Evolutionary conservation across 1,140 invertebrate genomes (phyloP).

Genomic region (Cepaea nemoralis): DNA sequence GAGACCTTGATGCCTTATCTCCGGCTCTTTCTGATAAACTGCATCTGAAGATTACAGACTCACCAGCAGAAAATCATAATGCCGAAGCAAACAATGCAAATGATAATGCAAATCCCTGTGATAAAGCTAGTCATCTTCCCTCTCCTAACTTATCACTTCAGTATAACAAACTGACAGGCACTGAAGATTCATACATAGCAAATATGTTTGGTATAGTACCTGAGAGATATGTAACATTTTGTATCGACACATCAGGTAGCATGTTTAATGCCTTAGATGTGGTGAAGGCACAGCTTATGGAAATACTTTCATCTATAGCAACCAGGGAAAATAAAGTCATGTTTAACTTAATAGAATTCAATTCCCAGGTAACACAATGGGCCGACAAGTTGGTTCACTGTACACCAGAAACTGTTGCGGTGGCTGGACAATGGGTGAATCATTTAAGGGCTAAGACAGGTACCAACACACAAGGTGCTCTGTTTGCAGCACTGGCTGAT

Average conservation of each 20-base stretch:
- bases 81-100: background rate
- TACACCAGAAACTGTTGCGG: slow-evolving; percentile 68
- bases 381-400: slow-evolving; percentile 71
- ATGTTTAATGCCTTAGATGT: slow-evolving; percentile 69
- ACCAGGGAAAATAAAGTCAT: slow-evolving; percentile 48
- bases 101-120: background rate
- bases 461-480: slow-evolving; percentile 70
- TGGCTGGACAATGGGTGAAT: slow-evolving; percentile 69
- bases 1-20: background rate
- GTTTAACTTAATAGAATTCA: slow-evolving; percentile 72
- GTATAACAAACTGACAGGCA: background rate
- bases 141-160: background rate
- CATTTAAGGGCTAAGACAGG: slow-evolving; percentile 69
- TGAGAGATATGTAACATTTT: slow-evolving; percentile 70
- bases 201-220: slow-evolving; percentile 66
- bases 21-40: background rate
- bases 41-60: background rate
- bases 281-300: slow-evolving; percentile 70
- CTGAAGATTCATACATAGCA: slow-evolving; percentile 47
- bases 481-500: slow-evolving; percentile 68
- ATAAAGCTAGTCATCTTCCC: background rate
- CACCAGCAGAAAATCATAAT: background rate
- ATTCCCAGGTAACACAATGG: slow-evolving; percentile 70
- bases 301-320: slow-evolving; percentile 64
- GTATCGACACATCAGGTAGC: slow-evolving; percentile 71